These are phyloP conservation scores for Napeogenes sylphis DNA, from an alignment of 2,888 invertebrate genomes.

Conservation along the genomic window DNA sequence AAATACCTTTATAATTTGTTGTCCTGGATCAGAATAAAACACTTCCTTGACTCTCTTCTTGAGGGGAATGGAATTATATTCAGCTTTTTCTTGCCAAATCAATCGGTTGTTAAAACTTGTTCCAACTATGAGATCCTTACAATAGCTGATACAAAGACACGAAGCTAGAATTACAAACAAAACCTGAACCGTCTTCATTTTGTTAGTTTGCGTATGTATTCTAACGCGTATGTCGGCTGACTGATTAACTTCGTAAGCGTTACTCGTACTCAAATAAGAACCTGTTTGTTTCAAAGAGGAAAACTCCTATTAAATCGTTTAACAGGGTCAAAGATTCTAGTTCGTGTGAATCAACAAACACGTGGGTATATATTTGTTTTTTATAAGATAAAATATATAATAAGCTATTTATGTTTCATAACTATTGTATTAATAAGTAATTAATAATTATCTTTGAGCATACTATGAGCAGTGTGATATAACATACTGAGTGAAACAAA, in stretches of 20 bases:
- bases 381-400: no score
- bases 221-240: no score
- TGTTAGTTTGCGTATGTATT: no score
- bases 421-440: not conserved
- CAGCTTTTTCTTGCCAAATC: slow-evolving; percentile 63
- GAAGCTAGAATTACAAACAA: no score
- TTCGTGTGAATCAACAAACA: slow-evolving; percentile 7
- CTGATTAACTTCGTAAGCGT: slow-evolving; percentile 41
- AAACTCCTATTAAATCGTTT: slow-evolving; percentile 42
- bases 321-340: slow-evolving; percentile 8
- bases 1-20: slow-evolving; percentile 66
- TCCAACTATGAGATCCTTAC: no score
- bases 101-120: slow-evolving; percentile 45
- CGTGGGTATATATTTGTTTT: no score
- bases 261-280: slow-evolving; percentile 30
- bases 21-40: slow-evolving; percentile 66
- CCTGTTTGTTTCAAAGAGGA: slow-evolving; percentile 51
- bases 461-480: not conserved
- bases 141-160: no score
- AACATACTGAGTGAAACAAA: not conserved
- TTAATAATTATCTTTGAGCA: not conserved
- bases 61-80: slow-evolving; percentile 39
- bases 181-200: no score
- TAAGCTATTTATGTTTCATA: no score
- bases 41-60: slow-evolving; percentile 71